Conservation (phyloP, 2,888 invertebrate genomes). For the Himalopsyche kuldschensis region DNA sequence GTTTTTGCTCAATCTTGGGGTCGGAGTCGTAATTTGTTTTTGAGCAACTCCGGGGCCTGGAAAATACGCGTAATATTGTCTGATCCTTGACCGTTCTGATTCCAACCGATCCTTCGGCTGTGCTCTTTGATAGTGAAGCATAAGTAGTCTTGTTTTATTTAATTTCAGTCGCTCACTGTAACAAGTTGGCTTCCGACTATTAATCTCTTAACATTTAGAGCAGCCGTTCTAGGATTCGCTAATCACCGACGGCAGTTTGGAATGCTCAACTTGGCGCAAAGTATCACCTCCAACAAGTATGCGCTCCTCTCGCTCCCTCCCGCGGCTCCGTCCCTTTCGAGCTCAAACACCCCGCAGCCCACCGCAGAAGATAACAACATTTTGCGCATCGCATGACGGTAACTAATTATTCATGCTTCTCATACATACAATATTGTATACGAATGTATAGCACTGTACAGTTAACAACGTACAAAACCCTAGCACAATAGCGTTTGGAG, state of each 20-base stretch:
- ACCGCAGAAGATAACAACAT: not conserved
- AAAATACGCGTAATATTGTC: too few species aligned
- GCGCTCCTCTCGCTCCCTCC: not conserved
- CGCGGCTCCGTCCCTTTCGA: not conserved
- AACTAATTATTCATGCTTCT: constrained; percentile 29
- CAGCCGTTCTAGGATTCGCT: not conserved
- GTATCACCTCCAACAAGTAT: not conserved
- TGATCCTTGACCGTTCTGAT: not conserved
- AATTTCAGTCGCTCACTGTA: not conserved
- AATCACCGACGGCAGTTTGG: not conserved
- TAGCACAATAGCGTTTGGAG: not conserved
- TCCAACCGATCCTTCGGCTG: not conserved
- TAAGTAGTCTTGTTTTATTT: not conserved
- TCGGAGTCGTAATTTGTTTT: too few species aligned
- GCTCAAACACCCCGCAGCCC: not conserved
- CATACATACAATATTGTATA: constrained; percentile 12
- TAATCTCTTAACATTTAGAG: not conserved
- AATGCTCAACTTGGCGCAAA: not conserved
- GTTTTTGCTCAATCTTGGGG: too few species aligned
- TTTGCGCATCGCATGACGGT: constrained; percentile 20
- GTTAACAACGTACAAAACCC: not conserved
- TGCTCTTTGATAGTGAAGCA: not conserved
- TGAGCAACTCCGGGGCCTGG: too few species aligned
- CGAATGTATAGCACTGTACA: not conserved
- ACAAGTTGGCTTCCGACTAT: not conserved